A percentile compares a stretch with the other conserved stretches of the same genome.
These are phyloP conservation scores for Pogonomyrmex californicus DNA, from an alignment of 1,140 invertebrate species.

Conservation along the genomic window DNA sequence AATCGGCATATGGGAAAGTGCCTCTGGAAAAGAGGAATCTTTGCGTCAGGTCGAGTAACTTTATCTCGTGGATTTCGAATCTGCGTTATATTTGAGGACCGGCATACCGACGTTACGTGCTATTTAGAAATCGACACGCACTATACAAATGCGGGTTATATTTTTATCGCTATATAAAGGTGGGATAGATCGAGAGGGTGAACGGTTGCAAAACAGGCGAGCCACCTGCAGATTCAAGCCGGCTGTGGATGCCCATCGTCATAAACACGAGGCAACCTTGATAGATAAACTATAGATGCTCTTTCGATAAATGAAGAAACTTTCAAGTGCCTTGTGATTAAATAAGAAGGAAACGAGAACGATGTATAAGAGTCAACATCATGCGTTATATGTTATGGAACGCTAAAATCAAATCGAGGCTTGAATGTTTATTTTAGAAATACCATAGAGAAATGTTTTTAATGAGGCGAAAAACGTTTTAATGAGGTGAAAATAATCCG, in stretches of 20 bases:
- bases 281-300: constrained; percentile 31
- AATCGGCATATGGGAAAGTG: not conserved
- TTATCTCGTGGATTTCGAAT: not conserved
- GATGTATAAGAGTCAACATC: constrained; percentile 16
- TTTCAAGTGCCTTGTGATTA: constrained; percentile 7
- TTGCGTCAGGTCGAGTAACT: not conserved
- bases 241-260: constrained; percentile 46
- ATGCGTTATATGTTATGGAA: not conserved
- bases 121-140: constrained; percentile 5
- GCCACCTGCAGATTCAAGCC: constrained; percentile 61
- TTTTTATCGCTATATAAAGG: constrained; percentile 27
- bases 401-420: not conserved
- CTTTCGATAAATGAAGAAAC: constrained; percentile 22
- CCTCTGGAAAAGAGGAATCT: not conserved
- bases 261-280: constrained; percentile 50
- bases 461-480: not conserved
- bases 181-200: constrained; percentile 22
- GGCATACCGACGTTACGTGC: not conserved
- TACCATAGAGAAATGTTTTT: not conserved
- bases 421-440: not conserved
- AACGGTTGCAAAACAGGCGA: constrained; percentile 61
- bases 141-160: constrained; percentile 51
- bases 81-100: not conserved
- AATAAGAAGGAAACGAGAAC: not conserved
- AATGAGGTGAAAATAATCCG: not conserved